Base-by-base conservation (phyloP, 2,113 vertebrate genomes). In the Ailurus styani region DNA sequence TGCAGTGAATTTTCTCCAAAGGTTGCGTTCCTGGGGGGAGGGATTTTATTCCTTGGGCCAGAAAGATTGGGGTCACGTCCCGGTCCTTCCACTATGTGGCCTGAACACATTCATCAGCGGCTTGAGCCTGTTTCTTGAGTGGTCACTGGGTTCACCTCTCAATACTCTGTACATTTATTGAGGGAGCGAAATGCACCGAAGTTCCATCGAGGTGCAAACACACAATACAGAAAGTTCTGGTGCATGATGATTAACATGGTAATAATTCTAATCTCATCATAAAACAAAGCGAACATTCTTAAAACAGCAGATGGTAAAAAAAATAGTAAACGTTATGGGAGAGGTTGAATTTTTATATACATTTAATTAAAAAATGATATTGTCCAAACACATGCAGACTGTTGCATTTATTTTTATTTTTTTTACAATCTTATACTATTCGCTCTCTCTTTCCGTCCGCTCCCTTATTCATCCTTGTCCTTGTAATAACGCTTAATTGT, bases 61-160 rank as follows among this genome's bases (percentile, higher is more conserved):
- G 62, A 45, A 72, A 47, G 14, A 18, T 12, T 1, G 2, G 54
- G 45, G 42, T 37, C 7, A 29, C 11, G 23, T 78, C 52, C 57
- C 0, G 1, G 68, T 23, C 21, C 7, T 40, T 4, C 6, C 6
- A 17, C 11, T 0, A 1, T 40, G 34, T 52, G 55, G 10, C 18
- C 47, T 31, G n/a, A 20, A 11, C 25, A 47, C n/a, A 17, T 55
- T 10, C 4, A 21, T 64, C 47, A 40, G 2, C 15, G 27, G 15
- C 78, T 87, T 68, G 31, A 11, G 54, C 27, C 6, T 34, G 18
- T 72, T 72, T 79, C 37, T 34, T 45, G 20, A 4, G 3, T 18
- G 11, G 14, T 62, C 12, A 40, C 15, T n/a, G 13, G 23, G 4
- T 42, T 77, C 42, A 54, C 7, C 15, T 25, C 25, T 34, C 3